Evolutionary conservation across 2,113 vertebrate genomes (phyloP).

Genomic region (Turnix velox): DNA sequence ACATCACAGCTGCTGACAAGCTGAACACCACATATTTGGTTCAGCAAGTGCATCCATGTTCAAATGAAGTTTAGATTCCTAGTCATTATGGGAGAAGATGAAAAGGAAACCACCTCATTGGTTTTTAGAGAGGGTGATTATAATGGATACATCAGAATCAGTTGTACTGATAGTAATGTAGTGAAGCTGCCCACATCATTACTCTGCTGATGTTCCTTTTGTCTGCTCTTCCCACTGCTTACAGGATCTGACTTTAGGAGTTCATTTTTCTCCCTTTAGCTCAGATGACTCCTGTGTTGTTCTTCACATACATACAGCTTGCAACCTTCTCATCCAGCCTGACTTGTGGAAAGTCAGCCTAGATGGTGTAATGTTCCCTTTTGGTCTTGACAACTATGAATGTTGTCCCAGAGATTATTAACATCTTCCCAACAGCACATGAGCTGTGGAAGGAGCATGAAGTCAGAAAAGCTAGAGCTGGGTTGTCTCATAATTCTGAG

Average conservation of each 20-base stretch:
- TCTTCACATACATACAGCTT: too few relatives aligned
- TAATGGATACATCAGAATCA: slow-evolving; percentile 49
- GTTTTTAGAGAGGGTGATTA: slow-evolving; percentile 1
- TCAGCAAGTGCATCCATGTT: neutral
- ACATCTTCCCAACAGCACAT: too few relatives aligned
- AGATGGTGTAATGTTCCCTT: too few relatives aligned
- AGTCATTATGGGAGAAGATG: neutral
- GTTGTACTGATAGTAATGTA: slow-evolving; percentile 41
- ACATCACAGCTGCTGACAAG: neutral
- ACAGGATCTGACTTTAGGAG: neutral
- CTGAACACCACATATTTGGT: neutral
- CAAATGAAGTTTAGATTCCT: slow-evolving; percentile 19
- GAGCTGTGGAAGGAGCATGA: too few relatives aligned
- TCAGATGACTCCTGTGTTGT: too few relatives aligned
- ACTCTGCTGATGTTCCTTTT: slow-evolving; percentile 2
- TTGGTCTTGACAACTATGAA: too few relatives aligned
- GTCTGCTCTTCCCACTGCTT: neutral
- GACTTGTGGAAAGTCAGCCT: too few relatives aligned
- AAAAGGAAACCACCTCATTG: slow-evolving; percentile 30
- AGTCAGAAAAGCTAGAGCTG: too few relatives aligned
- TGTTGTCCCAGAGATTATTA: too few relatives aligned
- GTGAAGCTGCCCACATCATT: slow-evolving; percentile 52
- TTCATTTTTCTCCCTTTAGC: too few relatives aligned
- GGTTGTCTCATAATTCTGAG: too few relatives aligned
- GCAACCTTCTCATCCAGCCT: too few relatives aligned